Percentiles rank a stretch among this genome's conserved stretches.
Evolutionary conservation across 1,140 invertebrate genomes (phyloP).

Genomic region (Pectinophora gossypiella): DNA sequence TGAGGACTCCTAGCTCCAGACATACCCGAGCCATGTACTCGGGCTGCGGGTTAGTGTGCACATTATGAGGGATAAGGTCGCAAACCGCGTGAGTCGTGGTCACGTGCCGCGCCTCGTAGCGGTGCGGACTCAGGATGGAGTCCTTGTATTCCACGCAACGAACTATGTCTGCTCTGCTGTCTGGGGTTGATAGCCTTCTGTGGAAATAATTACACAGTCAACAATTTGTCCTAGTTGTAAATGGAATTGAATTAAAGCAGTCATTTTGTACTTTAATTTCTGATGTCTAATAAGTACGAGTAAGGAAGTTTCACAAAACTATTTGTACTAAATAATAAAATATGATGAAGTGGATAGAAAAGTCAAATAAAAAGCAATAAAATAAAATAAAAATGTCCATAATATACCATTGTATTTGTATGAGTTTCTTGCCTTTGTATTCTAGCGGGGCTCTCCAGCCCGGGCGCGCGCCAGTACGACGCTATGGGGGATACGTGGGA

Average conservation of each 20-base stretch:
- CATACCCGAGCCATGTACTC: conserved; percentile 61
- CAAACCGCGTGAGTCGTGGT: conserved; percentile 54
- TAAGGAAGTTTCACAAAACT: too few species aligned
- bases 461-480: conserved; percentile 58
- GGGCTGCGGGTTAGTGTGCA: conserved; percentile 18
- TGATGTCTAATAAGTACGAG: too few species aligned
- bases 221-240: conserved; percentile 7
- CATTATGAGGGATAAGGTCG: conserved; percentile 56
- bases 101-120: conserved; percentile 32
- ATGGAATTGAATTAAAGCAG: too few species aligned
- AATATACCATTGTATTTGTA: too few species aligned
- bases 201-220: conserved; percentile 15
- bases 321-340: too few species aligned
- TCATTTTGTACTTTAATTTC: too few species aligned
- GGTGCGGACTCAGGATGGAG: conserved; percentile 40
- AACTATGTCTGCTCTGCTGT: conserved; percentile 68
- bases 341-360: too few species aligned
- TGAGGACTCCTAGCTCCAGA: conserved; percentile 56
- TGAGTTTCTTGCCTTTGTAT: conserved; percentile 17
- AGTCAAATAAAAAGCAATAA: too few species aligned
- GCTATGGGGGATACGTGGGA: conserved; percentile 47
- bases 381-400: too few species aligned
- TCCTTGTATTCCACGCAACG: conserved; percentile 68
- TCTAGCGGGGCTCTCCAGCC: conserved; percentile 29
- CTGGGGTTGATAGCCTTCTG: conserved; percentile 55